A percentile compares a stretch with the other conserved stretches of the same genome.
These are phyloP conservation scores for Stylophora pistillata DNA, from an alignment of 64 coral and sea anemone species.

Conservation along the genomic window DNA sequence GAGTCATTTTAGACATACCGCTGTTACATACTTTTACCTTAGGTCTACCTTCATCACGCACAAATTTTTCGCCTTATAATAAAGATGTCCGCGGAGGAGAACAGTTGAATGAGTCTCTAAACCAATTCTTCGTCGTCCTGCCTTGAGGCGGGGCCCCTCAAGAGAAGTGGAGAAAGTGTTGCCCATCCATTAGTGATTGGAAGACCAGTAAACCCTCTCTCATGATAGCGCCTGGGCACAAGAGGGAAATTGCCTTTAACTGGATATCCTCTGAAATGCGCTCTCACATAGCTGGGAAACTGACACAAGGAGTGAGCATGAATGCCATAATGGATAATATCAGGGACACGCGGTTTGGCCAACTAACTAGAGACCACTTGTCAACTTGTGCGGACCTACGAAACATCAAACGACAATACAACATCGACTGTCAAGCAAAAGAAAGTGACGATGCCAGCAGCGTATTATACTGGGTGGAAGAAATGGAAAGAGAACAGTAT, in stretches of 20 bases:
- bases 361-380: slow-evolving; percentile 25
- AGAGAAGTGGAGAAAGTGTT: no score
- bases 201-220: no score
- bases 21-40: not conserved
- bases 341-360: not conserved
- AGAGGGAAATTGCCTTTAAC: slow-evolving; percentile 14
- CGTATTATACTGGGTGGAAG: slow-evolving; percentile 12
- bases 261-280: slow-evolving; percentile 28
- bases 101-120: slow-evolving; percentile 86
- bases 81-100: slow-evolving; percentile 91
- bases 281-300: slow-evolving; percentile 1
- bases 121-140: slow-evolving; percentile 84
- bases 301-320: slow-evolving; percentile 36
- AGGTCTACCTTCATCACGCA: slow-evolving; percentile 16
- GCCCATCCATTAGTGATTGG: no score
- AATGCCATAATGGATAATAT: not conserved
- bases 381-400: not conserved
- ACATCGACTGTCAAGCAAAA: not conserved
- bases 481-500: slow-evolving; percentile 11
- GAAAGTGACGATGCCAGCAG: not conserved
- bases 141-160: not conserved
- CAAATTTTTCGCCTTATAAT: slow-evolving; percentile 52
- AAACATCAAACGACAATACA: slow-evolving; percentile 18
- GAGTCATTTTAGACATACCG: no score
- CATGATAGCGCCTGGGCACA: no score